Evolutionary conservation across 23 tunicate species (phyloP).

Genomic region (Diplosoma virens): DNA sequence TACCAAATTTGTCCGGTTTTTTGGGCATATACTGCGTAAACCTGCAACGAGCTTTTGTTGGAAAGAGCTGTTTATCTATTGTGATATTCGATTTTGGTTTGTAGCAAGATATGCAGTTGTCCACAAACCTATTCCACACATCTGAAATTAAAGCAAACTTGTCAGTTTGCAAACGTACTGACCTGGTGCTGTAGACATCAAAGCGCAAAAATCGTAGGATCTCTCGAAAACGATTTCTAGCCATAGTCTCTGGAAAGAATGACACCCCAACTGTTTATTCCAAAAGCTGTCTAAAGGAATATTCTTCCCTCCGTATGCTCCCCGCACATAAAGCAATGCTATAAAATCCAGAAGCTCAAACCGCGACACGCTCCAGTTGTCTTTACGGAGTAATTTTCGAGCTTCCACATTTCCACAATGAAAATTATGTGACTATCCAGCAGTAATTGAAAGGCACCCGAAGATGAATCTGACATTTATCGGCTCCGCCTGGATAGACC

Average conservation of each 20-base stretch:
- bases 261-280: too few relatives aligned
- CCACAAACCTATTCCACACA: background rate
- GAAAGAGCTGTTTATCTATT: too few relatives aligned
- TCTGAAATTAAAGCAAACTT: slow-evolving; percentile 1
- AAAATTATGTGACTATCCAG: too few relatives aligned
- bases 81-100: background rate
- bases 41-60: background rate
- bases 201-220: too few relatives aligned
- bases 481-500: background rate
- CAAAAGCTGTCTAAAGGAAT: background rate
- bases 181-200: background rate
- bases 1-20: background rate
- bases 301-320: background rate
- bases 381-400: too few relatives aligned
- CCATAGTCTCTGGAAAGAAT: background rate
- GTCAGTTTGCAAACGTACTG: slow-evolving; percentile 9
- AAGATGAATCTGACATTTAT: background rate
- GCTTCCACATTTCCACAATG: too few relatives aligned
- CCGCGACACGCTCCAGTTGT: background rate
- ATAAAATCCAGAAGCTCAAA: background rate
- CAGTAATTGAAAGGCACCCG: background rate
- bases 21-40: background rate
- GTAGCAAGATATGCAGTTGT: background rate
- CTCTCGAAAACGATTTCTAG: background rate
- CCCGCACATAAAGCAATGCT: too few relatives aligned